Percentiles rank a stretch among this genome's conserved stretches.
These are phyloP conservation scores for human (Homo sapiens) DNA, from an alignment of 2,113 vertebrate species.

Conservation along the genomic window GRCh38 chr17:78467001-78467500, in stretches of 20 bases:
- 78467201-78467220: not conserved
- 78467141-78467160: fast-evolving
- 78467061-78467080: fast-evolving
- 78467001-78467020: fast-evolving
- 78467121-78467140: fast-evolving
- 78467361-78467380: fast-evolving
- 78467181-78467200: not conserved
- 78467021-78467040: fast-evolving
- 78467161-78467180: fast-evolving
- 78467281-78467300: not conserved
- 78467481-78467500: not conserved
- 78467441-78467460: not conserved
- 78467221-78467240: not conserved
- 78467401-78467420: not conserved
- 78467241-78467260: not conserved
- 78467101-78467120: fast-evolving
- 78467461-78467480: no score
- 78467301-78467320: not conserved
- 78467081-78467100: not conserved
- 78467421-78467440: fast-evolving
- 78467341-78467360: fast-evolving
- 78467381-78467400: not conserved
- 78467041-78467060: not conserved
- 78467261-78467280: not conserved
- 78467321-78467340: no score